Percentiles rank a stretch among this genome's conserved stretches.
These are phyloP conservation scores for Platycheirus rosarum DNA, from an alignment of 2,888 invertebrate genomes.

Conservation along the genomic window DNA sequence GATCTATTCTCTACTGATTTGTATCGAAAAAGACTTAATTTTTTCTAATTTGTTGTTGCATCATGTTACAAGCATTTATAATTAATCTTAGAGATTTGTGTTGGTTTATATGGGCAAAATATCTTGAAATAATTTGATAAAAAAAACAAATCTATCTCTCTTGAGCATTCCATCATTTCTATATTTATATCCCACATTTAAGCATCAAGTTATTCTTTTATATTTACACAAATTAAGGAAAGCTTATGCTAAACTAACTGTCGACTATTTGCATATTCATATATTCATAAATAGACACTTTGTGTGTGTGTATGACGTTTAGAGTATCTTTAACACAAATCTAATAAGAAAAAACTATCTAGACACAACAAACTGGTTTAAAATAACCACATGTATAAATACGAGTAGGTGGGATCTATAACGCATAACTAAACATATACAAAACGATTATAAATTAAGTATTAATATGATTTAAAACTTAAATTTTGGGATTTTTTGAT, in stretches of 20 bases:
- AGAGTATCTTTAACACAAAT: neutral
- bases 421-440: constrained; percentile 25
- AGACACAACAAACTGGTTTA: constrained; percentile 51
- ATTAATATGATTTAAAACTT: constrained; percentile 62
- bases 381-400: constrained; percentile 26
- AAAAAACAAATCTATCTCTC: constrained; percentile 29
- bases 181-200: constrained; percentile 54
- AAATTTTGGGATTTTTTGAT: constrained; percentile 48
- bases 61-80: neutral
- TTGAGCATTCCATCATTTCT: constrained; percentile 69
- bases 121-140: neutral
- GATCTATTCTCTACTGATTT: too few relatives aligned
- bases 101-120: neutral
- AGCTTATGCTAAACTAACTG: constrained; percentile 68
- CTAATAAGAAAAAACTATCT: constrained; percentile 11
- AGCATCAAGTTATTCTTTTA: constrained; percentile 20
- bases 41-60: neutral
- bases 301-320: neutral
- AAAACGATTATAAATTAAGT: constrained; percentile 4
- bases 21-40: too few relatives aligned
- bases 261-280: constrained; percentile 56
- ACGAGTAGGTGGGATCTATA: constrained; percentile 54
- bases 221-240: constrained; percentile 63
- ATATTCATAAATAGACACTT: constrained; percentile 11
- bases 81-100: too few relatives aligned